Base-by-base conservation (phyloP, 1,140 invertebrate species). In the Papilio polytes region DNA sequence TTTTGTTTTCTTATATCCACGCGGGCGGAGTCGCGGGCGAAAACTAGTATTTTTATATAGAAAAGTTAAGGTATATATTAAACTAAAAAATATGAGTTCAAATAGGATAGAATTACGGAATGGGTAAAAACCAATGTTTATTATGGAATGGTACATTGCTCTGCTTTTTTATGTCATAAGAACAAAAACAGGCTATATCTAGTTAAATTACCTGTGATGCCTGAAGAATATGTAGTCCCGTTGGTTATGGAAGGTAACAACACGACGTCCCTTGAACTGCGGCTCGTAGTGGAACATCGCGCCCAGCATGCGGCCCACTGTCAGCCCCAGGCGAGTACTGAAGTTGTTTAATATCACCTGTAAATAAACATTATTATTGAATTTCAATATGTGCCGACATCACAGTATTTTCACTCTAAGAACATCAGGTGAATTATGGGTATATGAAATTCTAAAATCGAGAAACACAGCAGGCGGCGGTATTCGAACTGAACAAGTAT, bases 211-310 rank as follows among this genome's bases (percentile, higher is more conserved):
- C 98, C 98, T 97, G 94, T 99, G 99, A 95, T 99, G 99, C 78
- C 99, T 96, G 89, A 99, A 99, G 94, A 99, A 99, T 88, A 99
- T 99, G 88, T 99, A 99, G 96, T 99, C 99, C 82, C 99, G 96
- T 92, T 99, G 99, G 96, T 99, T 99, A 93, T 99, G 99, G 92
- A 99, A 99, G 18, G 99, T 99, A 18, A 99, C 98, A 3, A 97
- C 98, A 84, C 99, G 96, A 20, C 99, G 96, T 1, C 99, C 99
- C 87, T 97, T 97, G 93, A 99, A 99, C 89, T 99, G 97, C 0
- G 99, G 99, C 89, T 99, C 97, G 95, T 99, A 98, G 92, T 99
- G 99, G 95, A 99, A 99, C 13, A 99, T 92, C 1, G 98, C 97
- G n/a, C 98, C 98, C 72, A 99, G 95, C 98, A 99, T 98, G 83